Conservation (phyloP, 2,113 vertebrate genomes). For the Girardinichthys multiradiatus region DNA sequence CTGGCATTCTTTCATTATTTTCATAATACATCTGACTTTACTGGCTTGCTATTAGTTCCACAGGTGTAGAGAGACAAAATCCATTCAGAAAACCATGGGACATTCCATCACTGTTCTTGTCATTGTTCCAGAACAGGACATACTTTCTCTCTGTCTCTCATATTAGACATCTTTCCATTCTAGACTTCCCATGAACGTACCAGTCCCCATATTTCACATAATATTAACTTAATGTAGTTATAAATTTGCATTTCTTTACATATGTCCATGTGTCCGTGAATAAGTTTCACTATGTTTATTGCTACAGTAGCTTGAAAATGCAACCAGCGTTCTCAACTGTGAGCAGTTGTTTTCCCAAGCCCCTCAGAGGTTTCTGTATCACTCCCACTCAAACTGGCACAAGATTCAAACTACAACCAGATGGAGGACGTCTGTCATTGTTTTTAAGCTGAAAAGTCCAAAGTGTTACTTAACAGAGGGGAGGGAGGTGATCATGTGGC, state of each 20-base stretch:
- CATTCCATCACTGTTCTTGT: slow-evolving; percentile 61
- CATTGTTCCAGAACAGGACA: slow-evolving; percentile 25
- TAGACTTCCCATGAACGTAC: slow-evolving; percentile 10
- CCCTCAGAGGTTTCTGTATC: slow-evolving; percentile 57
- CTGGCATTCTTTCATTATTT: slow-evolving; percentile 63
- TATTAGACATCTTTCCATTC: slow-evolving; percentile 16
- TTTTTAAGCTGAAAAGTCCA: slow-evolving; percentile 59
- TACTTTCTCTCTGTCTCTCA: slow-evolving; percentile 18
- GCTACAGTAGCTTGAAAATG: slow-evolving; percentile 69
- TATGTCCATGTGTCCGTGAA: slow-evolving; percentile 19
- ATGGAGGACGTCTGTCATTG: slow-evolving; percentile 68
- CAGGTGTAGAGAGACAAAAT: slow-evolving; percentile 71
- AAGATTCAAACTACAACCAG: slow-evolving; percentile 67
- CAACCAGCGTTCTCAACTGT: slow-evolving; percentile 47
- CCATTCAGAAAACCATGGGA: slow-evolving; percentile 57
- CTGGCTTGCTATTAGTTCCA: slow-evolving; percentile 69
- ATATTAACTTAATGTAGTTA: slow-evolving; percentile 3
- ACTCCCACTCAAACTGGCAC: slow-evolving; percentile 57
- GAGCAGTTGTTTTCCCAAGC: slow-evolving; percentile 67
- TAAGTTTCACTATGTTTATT: slow-evolving; percentile 52
- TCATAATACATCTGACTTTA: slow-evolving; percentile 69
- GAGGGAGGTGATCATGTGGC: slow-evolving; percentile 18
- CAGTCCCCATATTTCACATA: slow-evolving; percentile 25
- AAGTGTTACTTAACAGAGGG: slow-evolving; percentile 7
- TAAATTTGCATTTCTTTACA: slow-evolving; percentile 10